A percentile compares a stretch with the other conserved stretches of the same genome.
Evolutionary conservation across 2,113 vertebrate species (phyloP).

Genomic region (Lophochroa leadbeateri): DNA sequence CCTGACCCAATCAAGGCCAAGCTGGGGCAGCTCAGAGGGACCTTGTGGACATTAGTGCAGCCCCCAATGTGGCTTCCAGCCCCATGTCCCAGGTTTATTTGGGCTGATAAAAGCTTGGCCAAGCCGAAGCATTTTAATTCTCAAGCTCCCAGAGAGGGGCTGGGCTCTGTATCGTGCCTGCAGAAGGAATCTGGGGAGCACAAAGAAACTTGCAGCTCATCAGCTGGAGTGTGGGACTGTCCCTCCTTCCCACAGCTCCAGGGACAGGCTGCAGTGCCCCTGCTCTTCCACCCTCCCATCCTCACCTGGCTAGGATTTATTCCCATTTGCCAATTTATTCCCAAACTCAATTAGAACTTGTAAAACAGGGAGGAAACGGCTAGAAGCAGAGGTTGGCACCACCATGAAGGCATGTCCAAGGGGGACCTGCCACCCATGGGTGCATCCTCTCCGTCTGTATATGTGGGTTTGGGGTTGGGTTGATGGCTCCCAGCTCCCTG

Average conservation of each 20-base stretch:
- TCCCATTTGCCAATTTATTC: neutral
- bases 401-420: neutral
- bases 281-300: neutral
- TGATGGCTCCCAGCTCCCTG: neutral
- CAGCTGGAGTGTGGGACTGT: neutral
- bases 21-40: neutral
- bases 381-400: neutral
- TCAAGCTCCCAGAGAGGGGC: neutral
- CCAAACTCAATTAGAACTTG: neutral
- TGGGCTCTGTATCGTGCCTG: accelerated
- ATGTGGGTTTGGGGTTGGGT: neutral
- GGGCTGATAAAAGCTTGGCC: neutral
- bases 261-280: neutral
- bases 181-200: neutral
- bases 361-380: neutral
- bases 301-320: neutral
- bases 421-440: neutral
- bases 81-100: neutral
- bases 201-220: neutral
- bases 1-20: neutral
- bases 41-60: neutral
- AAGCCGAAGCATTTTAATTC: neutral
- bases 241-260: accelerated
- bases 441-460: accelerated
- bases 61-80: neutral